Conservation (phyloP, 2,797 vertebrate species). For the Echeneis naucrates region DNA sequence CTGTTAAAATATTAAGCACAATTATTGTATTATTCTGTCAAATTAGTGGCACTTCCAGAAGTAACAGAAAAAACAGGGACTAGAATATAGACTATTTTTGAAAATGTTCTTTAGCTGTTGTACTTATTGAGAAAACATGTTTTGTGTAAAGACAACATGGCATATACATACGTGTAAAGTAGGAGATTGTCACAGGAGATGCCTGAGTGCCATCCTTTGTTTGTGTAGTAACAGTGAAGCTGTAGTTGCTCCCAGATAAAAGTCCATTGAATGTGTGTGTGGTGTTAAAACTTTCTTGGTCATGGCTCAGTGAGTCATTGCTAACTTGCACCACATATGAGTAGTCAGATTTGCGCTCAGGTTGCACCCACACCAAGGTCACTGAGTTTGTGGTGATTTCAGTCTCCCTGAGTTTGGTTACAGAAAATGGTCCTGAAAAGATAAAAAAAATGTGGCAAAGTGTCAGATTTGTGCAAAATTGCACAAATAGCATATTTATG, state of each 20-base stretch:
- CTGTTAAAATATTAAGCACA: not conserved
- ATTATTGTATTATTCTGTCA: not conserved
- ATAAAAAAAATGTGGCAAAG: slow-evolving; percentile 8
- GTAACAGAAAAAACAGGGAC: not conserved
- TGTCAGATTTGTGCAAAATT: not conserved
- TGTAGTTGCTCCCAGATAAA: slow-evolving; percentile 75
- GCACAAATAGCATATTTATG: not conserved
- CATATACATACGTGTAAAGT: slow-evolving; percentile 74
- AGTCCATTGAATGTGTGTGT: slow-evolving; percentile 42
- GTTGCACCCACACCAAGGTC: slow-evolving; percentile 73
- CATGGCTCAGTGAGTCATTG: fast-evolving
- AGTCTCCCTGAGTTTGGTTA: slow-evolving; percentile 38
- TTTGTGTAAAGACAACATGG: not conserved
- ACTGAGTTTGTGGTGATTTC: slow-evolving; percentile 62
- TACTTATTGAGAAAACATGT: not conserved
- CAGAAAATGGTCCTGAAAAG: slow-evolving; percentile 69
- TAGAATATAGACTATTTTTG: too few relatives aligned
- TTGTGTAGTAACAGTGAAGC: slow-evolving; percentile 72
- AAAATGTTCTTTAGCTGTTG: not conserved
- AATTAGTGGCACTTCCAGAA: not conserved
- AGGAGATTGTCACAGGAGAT: slow-evolving; percentile 45
- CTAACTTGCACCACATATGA: slow-evolving; percentile 52
- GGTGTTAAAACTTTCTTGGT: fast-evolving
- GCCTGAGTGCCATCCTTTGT: slow-evolving; percentile 68
- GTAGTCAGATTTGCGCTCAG: slow-evolving; percentile 34